Percentiles rank a stretch among this genome's conserved stretches.
phyloP scores from a whole-genome alignment of 2,888 invertebrate genomes.

The Cephus rjabovi region DNA sequence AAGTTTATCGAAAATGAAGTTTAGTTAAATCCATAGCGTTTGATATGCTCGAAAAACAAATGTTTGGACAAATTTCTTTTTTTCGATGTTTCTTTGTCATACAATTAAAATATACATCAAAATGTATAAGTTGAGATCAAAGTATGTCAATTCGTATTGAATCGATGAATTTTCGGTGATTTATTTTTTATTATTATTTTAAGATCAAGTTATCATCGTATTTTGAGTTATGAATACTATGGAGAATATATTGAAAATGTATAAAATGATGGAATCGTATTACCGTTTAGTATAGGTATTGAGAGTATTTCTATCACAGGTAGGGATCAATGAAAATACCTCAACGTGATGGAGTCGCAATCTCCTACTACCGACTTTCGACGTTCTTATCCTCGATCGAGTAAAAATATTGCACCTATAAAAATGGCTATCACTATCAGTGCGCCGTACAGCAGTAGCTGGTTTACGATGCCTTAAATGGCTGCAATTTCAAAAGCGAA shows the following conservation, averaged over 20 bases:
- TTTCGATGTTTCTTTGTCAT: not conserved
- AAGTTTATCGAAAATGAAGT: not conserved
- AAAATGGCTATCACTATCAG: not conserved
- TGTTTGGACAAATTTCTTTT: not conserved
- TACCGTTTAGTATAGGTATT: not conserved
- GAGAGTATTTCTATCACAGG: not conserved
- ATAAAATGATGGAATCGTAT: not conserved
- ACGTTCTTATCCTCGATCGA: not conserved
- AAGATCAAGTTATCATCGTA: not conserved
- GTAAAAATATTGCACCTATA: not conserved
- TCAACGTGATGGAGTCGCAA: not conserved
- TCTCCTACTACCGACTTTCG: not conserved
- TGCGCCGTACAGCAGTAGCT: not conserved
- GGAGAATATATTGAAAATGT: not conserved
- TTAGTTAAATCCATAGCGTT: not conserved
- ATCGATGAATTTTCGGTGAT: not conserved
- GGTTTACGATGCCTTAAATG: not conserved
- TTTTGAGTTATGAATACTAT: not conserved
- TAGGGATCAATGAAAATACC: not conserved
- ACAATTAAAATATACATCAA: not conserved
- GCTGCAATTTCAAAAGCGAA: not conserved
- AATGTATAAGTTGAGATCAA: not conserved
- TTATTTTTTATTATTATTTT: not conserved
- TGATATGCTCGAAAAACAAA: not conserved
- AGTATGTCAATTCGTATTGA: not conserved